Evolutionary conservation across 2,888 invertebrate genomes (phyloP).

Genomic region (Agrochola lychnidis): DNA sequence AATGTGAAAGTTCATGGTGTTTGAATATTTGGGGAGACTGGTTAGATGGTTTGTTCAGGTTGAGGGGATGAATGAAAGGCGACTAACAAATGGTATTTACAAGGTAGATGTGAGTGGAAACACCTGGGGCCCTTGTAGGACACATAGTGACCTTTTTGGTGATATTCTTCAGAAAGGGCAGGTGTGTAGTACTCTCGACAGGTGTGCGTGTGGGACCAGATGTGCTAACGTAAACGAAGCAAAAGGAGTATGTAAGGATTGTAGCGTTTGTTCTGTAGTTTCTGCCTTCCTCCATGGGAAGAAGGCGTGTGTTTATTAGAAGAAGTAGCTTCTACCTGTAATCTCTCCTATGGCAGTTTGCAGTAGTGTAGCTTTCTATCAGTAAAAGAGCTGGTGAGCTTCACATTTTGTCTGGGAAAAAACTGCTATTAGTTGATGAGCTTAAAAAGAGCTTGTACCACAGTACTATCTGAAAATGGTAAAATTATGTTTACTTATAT

Average conservation of each 20-base stretch:
- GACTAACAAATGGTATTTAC: not conserved
- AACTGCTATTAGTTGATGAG: not conserved
- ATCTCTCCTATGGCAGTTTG: not conserved
- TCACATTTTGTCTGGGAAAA: not conserved
- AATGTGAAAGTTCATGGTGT: not conserved
- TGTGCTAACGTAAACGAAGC: not conserved
- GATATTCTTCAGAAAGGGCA: not conserved
- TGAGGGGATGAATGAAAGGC: not conserved
- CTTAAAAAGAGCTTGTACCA: not conserved
- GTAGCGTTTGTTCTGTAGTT: not conserved
- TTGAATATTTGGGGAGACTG: not conserved
- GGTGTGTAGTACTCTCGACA: not conserved
- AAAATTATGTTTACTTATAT: no score
- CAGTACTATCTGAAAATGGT: not conserved
- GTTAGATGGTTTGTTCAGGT: not conserved
- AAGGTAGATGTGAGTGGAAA: not conserved
- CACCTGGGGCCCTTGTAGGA: not conserved
- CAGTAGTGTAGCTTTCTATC: not conserved
- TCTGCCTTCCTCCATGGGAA: not conserved
- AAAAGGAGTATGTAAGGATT: not conserved
- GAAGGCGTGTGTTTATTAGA: not conserved
- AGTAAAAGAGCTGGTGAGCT: not conserved
- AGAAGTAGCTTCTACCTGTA: not conserved
- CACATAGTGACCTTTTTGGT: not conserved
- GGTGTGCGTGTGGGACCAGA: not conserved